Base-by-base conservation (phyloP, 2,797 vertebrate species). In the Brotogeris chrysoptera region DNA sequence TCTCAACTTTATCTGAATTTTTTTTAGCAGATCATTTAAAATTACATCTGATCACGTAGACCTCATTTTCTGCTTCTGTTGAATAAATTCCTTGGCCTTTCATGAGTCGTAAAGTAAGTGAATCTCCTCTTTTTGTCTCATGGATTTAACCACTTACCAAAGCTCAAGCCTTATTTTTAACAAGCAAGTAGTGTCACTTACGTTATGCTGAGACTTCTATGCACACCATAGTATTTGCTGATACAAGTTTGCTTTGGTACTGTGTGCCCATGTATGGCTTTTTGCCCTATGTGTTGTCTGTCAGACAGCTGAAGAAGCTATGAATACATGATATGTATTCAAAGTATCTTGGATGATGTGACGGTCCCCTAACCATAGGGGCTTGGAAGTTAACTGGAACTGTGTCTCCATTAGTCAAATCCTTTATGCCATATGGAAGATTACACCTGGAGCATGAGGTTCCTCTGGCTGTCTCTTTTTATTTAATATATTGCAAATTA, bases 341-440 rank as follows among this genome's bases (percentile, higher is more conserved):
- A 53, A 59, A 49, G 1, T 24, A 3, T 44, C 32, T 70, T 5
- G 1, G 9, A 6, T 2, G 12, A 10, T 1, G 2, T 25, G 7
- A 41, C 0, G 4, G 5, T 30, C 30, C 64, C 44, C 30, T 20
- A 14, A 36, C 43, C 36, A 0, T 2, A 16, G 34, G 9, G 24
- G 4, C 13, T n/a, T 36, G 15, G 39, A 28, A n/a, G 8, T 19
- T 53, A 71, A 25, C 77, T 65, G 83, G 53, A 39, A 5, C 16
- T 30, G 12, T 9, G 27, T 59, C 32, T 59, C 43, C 23, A 3
- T 28, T 43, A 79, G 50, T 27, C 50, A 32, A 46, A 52, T 55
- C 52, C 59, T 52, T 41, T 50, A 21, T 61, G 70, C 60, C 0
- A 0, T 21, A 2, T 8, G 6, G 39, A 36, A 61, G 36, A 32